phyloP scores from a whole-genome alignment of 2,113 vertebrate genomes.

The Nematolebias whitei region DNA sequence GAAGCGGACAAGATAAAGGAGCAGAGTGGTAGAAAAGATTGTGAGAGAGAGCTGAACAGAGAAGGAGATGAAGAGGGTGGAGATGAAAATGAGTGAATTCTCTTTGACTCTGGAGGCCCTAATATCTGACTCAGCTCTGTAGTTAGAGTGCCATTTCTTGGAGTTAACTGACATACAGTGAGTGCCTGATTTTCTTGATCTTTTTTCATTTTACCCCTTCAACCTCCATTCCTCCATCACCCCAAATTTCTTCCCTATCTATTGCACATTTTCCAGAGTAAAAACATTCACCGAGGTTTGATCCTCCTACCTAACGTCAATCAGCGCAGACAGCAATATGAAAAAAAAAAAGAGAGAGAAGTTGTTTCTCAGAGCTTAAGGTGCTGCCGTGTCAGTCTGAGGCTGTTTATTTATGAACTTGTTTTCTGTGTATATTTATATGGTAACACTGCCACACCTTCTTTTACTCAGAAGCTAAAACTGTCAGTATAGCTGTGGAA shows the following conservation, averaged over 20 bases:
- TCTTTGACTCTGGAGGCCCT: conserved; percentile 57
- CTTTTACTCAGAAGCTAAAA: conserved; percentile 28
- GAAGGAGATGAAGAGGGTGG: conserved; percentile 3
- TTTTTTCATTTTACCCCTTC: conserved; percentile 19
- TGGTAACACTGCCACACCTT: conserved; percentile 23
- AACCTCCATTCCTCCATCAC: conserved; percentile 18
- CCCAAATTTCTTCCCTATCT: conserved; percentile 33
- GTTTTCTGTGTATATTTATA: conserved; percentile 75
- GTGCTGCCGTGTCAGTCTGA: conserved; percentile 71
- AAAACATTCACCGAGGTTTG: conserved; percentile 70
- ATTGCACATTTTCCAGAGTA: conserved; percentile 68
- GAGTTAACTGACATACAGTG: conserved; percentile 58
- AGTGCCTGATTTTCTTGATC: conserved; percentile 44
- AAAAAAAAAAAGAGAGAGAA: conserved; percentile 46
- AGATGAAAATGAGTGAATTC: conserved; percentile 50
- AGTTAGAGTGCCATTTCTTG: conserved; percentile 60
- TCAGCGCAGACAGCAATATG: conserved; percentile 68
- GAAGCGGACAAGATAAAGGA: conserved; percentile 63
- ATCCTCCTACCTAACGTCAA: conserved; percentile 73
- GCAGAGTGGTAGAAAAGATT: conserved; percentile 16
- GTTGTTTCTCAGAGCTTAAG: conserved; percentile 63
- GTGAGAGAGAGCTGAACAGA: conserved; percentile 24
- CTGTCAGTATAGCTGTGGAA: conserved; percentile 8
- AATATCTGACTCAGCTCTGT: conserved; percentile 57
- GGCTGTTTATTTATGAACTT: conserved; percentile 74